Percentiles rank a stretch among this genome's conserved stretches.
phyloP scores from a whole-genome alignment of 2,888 invertebrate species.

The Busseola fusca region DNA sequence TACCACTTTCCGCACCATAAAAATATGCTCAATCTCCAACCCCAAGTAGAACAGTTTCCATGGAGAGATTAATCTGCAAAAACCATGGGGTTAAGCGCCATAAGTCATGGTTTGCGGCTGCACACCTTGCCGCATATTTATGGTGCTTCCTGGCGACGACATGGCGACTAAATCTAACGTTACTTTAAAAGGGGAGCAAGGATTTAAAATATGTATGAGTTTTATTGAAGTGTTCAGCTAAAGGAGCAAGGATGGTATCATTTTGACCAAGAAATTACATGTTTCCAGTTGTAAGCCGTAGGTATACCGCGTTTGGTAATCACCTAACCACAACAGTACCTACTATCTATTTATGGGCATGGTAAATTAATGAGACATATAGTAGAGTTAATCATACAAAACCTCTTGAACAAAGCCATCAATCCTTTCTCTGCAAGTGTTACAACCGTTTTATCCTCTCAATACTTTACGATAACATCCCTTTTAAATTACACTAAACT shows the following conservation, averaged over 20 bases:
- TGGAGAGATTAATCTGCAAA: conserved; percentile 57
- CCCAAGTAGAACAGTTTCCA: conserved; percentile 55
- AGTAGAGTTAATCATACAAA: not conserved
- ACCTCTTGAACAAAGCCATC: not conserved
- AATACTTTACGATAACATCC: conserved; percentile 28
- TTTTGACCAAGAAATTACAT: no score
- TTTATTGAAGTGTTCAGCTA: conserved; percentile 22
- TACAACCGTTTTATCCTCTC: conserved; percentile 21
- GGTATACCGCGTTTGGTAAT: not conserved
- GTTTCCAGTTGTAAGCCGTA: no score
- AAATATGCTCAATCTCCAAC: conserved; percentile 51
- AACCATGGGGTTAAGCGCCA: conserved; percentile 54
- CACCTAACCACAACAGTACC: not conserved
- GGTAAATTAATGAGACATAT: not conserved
- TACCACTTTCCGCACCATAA: conserved; percentile 21
- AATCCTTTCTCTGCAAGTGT: not conserved
- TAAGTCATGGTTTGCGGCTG: conserved; percentile 70
- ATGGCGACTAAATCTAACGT: conserved; percentile 45
- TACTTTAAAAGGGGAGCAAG: conserved; percentile 20
- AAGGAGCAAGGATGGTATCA: not conserved
- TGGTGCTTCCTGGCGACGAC: conserved; percentile 68
- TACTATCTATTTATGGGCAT: not conserved
- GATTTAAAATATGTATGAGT: conserved; percentile 40
- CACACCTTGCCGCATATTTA: conserved; percentile 76
- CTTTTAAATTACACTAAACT: conserved; percentile 47